These are phyloP conservation scores for Teleogryllus oceanicus DNA, from an alignment of 2,888 invertebrate species.

Conservation along the genomic window DNA sequence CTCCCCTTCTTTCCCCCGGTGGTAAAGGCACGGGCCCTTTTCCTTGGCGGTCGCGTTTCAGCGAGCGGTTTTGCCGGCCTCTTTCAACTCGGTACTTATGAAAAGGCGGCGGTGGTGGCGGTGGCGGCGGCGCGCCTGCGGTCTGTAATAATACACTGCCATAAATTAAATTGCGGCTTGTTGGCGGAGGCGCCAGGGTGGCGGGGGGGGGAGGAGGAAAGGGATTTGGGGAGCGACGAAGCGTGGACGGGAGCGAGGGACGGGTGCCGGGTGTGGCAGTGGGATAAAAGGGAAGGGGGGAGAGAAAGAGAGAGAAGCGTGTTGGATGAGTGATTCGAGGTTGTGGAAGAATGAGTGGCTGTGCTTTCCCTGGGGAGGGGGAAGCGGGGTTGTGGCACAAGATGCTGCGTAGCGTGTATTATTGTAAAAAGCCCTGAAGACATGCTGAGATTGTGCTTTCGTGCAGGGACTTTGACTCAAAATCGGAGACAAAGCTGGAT, in stretches of 20 bases:
- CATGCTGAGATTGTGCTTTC: too few relatives aligned
- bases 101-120: not conserved
- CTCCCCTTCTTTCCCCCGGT: not conserved
- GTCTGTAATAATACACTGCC: conserved; percentile 18
- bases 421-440: too few relatives aligned
- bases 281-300: too few relatives aligned
- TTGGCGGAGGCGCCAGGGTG: not conserved
- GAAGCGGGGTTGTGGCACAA: too few relatives aligned
- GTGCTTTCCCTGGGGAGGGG: too few relatives aligned
- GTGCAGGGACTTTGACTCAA: too few relatives aligned
- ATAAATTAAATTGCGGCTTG: conserved; percentile 18
- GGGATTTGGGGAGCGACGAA: not conserved
- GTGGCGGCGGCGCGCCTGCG: not conserved
- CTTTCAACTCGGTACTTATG: not conserved
- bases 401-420: too few relatives aligned
- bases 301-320: too few relatives aligned
- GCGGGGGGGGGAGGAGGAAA: not conserved
- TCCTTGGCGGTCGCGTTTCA: conserved; percentile 18
- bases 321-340: too few relatives aligned
- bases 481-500: too few relatives aligned
- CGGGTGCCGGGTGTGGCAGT: not conserved
- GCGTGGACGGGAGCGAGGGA: not conserved
- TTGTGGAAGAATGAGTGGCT: too few relatives aligned
- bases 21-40: not conserved
- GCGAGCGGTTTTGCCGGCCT: not conserved